Evolutionary conservation across 2,797 vertebrate genomes (phyloP).

Genomic region (Lycodopsis pacificus): DNA sequence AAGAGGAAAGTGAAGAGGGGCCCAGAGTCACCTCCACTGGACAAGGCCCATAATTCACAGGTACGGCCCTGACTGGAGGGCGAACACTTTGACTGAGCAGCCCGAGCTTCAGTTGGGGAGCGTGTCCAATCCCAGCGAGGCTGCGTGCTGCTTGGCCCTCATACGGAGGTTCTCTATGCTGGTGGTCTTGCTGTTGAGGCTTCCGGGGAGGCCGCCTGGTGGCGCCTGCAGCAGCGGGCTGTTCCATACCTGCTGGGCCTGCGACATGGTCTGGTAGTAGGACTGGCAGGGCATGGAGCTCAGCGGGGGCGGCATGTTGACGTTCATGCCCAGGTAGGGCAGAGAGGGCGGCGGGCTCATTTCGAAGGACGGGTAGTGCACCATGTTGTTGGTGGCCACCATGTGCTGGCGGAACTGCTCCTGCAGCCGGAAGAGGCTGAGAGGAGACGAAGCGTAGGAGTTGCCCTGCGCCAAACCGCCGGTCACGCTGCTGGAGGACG

Average conservation of each 20-base stretch:
- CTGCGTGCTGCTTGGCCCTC: constrained; percentile 97
- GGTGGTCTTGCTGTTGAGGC: constrained; percentile 99
- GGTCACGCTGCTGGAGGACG: constrained; percentile 86
- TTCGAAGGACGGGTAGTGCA: constrained; percentile 97
- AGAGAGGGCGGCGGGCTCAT: constrained; percentile 91
- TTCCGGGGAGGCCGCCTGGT: constrained; percentile 79
- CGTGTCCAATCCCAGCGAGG: constrained; percentile 95
- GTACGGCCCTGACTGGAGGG: constrained; percentile 14
- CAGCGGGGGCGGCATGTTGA: constrained; percentile 93
- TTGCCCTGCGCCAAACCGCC: constrained; percentile 87
- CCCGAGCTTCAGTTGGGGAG: constrained; percentile 89
- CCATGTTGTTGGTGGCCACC: constrained; percentile 98
- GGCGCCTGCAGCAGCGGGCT: constrained; percentile 91
- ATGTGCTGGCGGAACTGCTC: constrained; percentile 99
- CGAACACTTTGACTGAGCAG: constrained; percentile 3
- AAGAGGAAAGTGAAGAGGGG: constrained; percentile 11
- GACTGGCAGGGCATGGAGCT: constrained; percentile 96
- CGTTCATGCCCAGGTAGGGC: constrained; percentile 96
- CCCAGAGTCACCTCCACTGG: constrained; percentile 23
- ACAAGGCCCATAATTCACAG: constrained; percentile 6
- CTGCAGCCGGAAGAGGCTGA: constrained; percentile 99
- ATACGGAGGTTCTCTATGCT: constrained; percentile 98
- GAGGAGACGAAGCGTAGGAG: constrained; percentile 96
- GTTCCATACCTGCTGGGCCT: constrained; percentile 97
- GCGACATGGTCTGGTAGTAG: constrained; percentile 97